A percentile compares a stretch with the other conserved stretches of the same genome.
These are phyloP conservation scores for Protodeltote pygarga DNA, from an alignment of 2,888 invertebrate genomes.

Conservation along the genomic window DNA sequence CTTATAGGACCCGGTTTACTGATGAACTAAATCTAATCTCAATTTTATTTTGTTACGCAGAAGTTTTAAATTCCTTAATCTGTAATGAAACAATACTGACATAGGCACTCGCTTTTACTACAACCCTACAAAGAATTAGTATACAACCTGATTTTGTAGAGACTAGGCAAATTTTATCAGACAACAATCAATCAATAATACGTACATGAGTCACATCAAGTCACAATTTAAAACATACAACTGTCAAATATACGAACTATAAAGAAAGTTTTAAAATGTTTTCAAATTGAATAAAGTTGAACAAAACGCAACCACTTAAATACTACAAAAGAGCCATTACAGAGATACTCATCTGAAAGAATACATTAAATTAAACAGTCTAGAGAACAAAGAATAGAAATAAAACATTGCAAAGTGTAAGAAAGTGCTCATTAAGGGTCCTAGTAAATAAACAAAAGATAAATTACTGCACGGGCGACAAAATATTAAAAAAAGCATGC, in stretches of 20 bases:
- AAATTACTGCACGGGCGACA: slow-evolving; percentile 60
- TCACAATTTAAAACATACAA: background rate
- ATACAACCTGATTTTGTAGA: no score
- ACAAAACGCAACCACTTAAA: slow-evolving; percentile 13
- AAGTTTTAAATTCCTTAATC: no score
- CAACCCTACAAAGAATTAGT: no score
- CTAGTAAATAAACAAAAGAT: slow-evolving; percentile 65
- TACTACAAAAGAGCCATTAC: slow-evolving; percentile 26
- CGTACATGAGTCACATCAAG: no score
- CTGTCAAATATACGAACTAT: background rate
- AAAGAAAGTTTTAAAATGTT: background rate
- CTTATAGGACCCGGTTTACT: no score
- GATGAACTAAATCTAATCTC: no score
- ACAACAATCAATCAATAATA: no score
- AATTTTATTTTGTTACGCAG: no score
- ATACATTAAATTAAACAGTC: slow-evolving; percentile 46
- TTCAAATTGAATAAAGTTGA: no score
- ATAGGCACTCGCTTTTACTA: no score
- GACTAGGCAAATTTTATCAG: no score
- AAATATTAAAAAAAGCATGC: slow-evolving; percentile 62
- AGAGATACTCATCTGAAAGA: slow-evolving; percentile 29
- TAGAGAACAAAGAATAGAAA: slow-evolving; percentile 35
- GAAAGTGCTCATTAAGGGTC: slow-evolving; percentile 66
- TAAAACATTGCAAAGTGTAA: slow-evolving; percentile 49
- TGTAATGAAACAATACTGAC: no score